Conservation (phyloP, 2,888 invertebrate species). For the Xestia rhomboidea region DNA sequence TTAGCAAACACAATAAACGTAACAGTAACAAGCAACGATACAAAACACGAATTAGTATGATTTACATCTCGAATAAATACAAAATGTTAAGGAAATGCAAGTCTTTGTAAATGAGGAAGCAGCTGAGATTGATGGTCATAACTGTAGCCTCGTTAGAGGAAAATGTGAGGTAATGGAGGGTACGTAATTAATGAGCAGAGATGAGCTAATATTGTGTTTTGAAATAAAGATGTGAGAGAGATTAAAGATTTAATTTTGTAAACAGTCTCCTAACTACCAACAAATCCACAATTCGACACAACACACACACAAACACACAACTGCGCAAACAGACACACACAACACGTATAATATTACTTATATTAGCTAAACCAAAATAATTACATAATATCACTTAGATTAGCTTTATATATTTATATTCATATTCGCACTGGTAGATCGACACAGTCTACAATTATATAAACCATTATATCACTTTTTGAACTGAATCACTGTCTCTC, state of each 20-base stretch:
- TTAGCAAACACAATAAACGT: not conserved
- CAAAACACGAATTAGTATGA: constrained; percentile 30
- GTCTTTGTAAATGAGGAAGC: constrained; percentile 44
- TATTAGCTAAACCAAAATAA: too few species aligned
- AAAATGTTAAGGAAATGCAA: constrained; percentile 49
- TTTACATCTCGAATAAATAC: constrained; percentile 40
- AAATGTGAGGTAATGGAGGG: constrained; percentile 11
- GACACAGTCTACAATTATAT: too few species aligned
- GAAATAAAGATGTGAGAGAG: not conserved
- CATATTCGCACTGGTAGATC: too few species aligned
- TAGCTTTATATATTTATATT: too few species aligned
- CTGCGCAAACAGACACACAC: too few species aligned
- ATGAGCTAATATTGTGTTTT: constrained; percentile 11
- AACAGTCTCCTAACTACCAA: too few species aligned
- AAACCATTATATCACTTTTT: too few species aligned
- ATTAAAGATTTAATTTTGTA: not conserved
- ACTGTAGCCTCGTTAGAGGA: constrained; percentile 5
- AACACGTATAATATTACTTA: too few species aligned
- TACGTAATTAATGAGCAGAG: constrained; percentile 7
- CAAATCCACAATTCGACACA: too few species aligned
- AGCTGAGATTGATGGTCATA: constrained; percentile 46
- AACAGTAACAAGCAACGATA: constrained; percentile 11
- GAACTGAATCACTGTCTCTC: too few species aligned
- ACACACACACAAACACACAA: too few species aligned
- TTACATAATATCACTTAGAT: too few species aligned